Evolutionary conservation across 2,113 vertebrate genomes (phyloP).

Genomic region (Solenodon paradoxus): DNA sequence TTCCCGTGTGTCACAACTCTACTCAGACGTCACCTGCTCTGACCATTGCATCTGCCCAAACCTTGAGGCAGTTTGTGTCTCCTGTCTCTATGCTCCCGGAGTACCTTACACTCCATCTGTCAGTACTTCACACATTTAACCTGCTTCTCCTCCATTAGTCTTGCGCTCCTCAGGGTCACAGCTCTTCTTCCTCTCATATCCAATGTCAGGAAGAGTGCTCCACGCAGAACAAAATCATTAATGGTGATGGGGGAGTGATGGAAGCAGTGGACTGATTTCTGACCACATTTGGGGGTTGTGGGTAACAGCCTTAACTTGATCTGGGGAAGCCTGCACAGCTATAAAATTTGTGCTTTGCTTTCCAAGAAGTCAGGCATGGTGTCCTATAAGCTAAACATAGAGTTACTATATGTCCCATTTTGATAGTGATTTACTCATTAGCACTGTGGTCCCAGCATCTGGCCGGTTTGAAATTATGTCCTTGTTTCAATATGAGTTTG

Average conservation of each 20-base stretch:
- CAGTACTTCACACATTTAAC: no score
- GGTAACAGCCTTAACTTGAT: not conserved
- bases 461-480: no score
- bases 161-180: not conserved
- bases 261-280: not conserved
- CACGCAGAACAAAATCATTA: not conserved
- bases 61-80: not conserved
- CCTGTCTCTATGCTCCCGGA: not conserved
- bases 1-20: not conserved
- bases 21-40: not conserved
- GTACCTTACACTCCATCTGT: not conserved
- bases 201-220: not conserved
- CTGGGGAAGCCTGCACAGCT: not conserved
- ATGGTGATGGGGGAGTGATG: fast-evolving
- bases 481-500: no score
- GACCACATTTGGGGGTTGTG: no score
- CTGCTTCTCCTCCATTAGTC: not conserved
- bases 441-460: no score
- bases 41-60: not conserved
- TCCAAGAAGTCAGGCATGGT: no score
- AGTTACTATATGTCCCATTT: no score
- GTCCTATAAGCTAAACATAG: no score
- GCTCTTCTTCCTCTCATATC: not conserved
- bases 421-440: no score
- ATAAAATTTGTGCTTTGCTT: not conserved